Evolutionary conservation across 2,113 vertebrate species (phyloP), one percentile per base, ranked within the genome.

Genomic region (Uria lomvia): DNA sequence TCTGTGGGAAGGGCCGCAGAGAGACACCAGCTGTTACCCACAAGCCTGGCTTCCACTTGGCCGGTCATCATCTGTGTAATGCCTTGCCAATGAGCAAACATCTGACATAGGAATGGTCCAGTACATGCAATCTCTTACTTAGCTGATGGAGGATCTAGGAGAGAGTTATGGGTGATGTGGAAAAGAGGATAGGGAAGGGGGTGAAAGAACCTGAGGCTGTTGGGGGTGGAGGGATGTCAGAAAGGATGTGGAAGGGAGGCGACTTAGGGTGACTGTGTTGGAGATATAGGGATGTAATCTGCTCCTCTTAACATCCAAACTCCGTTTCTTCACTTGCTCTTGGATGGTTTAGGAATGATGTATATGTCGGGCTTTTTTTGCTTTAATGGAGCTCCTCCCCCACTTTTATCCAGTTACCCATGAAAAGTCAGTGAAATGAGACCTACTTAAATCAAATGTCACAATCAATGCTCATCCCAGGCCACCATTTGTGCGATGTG

Each of bases 371-470:
- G 21, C 16, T 49, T 52, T 63, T 84, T 72, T 96, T 74, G 22
- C 87, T 79, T 85, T 95, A 65, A 32, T 72, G 66, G 49, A 95
- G 66, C 94, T 93, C 96, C 94, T 95, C 96, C 96, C 66, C 53
- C 62, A 42, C 90, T 96, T 97, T 86, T 95, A 90, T 92, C 67
- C 94, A 95, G 81, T 70, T 95, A 71, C 62, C 92, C 95, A 83
- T 95, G 96, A 96, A 96, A 95, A 95, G 91, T 92, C 94, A 94
- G 88, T 29, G 87, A 92, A 94, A 96, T 79, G 81, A 96, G 94
- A 90, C 91, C 94, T 90, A 85, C 84, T 96, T 94, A 95, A 96
- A 97, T 97, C 94, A 91, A 94, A 94, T 96, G 96, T 97, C 93
- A 95, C 74, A 95, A 90, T 88, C 43, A 4, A 95, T 97, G 96